These are phyloP conservation scores for Boloria selene DNA, from an alignment of 2,888 invertebrate genomes.

Conservation along the genomic window DNA sequence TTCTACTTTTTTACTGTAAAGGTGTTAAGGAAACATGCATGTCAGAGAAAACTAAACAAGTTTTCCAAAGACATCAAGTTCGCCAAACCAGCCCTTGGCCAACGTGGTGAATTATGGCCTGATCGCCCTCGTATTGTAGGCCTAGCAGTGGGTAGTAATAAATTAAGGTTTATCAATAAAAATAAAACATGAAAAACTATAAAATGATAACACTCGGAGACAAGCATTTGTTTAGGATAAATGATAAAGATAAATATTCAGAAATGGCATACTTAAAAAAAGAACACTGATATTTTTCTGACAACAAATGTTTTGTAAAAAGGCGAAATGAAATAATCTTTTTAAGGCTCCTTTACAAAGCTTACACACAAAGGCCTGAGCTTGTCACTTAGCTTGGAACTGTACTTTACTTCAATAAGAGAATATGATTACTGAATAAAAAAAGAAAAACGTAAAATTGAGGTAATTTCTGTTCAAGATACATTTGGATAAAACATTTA, in stretches of 20 bases:
- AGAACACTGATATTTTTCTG: neutral
- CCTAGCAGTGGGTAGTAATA: too few relatives aligned
- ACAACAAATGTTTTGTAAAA: neutral
- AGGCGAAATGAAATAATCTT: neutral
- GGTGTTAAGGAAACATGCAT: too few relatives aligned
- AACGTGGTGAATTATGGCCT: too few relatives aligned
- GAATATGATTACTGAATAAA: conserved; percentile 1
- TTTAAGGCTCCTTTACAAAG: conserved; percentile 6
- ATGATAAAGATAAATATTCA: neutral
- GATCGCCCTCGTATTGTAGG: too few relatives aligned
- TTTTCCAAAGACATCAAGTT: too few relatives aligned
- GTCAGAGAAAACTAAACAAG: too few relatives aligned
- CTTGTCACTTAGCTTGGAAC: neutral
- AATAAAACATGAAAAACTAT: too few relatives aligned
- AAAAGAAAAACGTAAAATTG: neutral
- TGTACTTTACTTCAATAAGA: neutral
- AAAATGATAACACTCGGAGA: too few relatives aligned
- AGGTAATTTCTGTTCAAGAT: neutral
- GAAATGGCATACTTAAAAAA: neutral
- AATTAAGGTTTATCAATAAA: too few relatives aligned
- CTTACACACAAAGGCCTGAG: conserved; percentile 8
- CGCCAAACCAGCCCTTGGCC: too few relatives aligned
- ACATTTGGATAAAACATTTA: neutral
- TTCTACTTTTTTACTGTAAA: too few relatives aligned
- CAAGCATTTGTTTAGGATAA: too few relatives aligned